Percentiles rank a stretch among this genome's conserved stretches.
Evolutionary conservation across 2,113 vertebrate genomes (phyloP).

Genomic region (Apodemus sylvaticus): DNA sequence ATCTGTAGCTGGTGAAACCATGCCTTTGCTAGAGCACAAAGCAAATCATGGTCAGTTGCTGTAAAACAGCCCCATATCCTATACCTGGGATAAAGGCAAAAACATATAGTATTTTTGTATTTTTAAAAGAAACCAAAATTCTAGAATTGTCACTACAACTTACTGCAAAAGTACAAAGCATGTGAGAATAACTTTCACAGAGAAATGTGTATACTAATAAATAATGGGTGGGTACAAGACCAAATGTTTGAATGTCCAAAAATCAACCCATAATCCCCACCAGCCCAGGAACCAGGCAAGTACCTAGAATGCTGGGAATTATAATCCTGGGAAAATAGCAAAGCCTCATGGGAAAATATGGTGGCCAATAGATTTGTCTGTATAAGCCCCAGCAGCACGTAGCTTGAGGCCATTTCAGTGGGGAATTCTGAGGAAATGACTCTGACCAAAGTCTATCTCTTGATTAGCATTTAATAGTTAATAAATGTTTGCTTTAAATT

Average conservation of each 20-base stretch:
- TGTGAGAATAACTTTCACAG: fast-evolving
- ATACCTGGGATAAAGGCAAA: too few relatives aligned
- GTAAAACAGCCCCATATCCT: too few relatives aligned
- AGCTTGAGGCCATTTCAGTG: background rate
- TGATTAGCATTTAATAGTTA: background rate
- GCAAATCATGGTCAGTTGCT: too few relatives aligned
- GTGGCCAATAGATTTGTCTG: background rate
- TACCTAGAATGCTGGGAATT: background rate
- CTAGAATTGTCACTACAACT: background rate
- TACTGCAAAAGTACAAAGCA: background rate
- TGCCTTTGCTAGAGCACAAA: too few relatives aligned
- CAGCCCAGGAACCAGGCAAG: background rate
- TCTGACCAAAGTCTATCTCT: background rate
- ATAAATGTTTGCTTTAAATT: background rate
- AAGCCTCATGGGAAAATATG: background rate
- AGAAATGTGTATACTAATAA: background rate
- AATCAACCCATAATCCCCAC: background rate
- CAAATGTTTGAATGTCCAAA: background rate
- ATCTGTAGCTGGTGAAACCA: background rate
- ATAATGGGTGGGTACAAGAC: background rate
- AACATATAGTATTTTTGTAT: background rate
- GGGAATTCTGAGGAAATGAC: background rate
- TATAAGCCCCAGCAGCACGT: background rate
- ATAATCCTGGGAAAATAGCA: background rate
- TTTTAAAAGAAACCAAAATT: background rate